Percentiles rank a stretch among this genome's conserved stretches.
Conservation (phyloP, 2,888 invertebrate genomes). For the Drosophila paracracens region DNA sequence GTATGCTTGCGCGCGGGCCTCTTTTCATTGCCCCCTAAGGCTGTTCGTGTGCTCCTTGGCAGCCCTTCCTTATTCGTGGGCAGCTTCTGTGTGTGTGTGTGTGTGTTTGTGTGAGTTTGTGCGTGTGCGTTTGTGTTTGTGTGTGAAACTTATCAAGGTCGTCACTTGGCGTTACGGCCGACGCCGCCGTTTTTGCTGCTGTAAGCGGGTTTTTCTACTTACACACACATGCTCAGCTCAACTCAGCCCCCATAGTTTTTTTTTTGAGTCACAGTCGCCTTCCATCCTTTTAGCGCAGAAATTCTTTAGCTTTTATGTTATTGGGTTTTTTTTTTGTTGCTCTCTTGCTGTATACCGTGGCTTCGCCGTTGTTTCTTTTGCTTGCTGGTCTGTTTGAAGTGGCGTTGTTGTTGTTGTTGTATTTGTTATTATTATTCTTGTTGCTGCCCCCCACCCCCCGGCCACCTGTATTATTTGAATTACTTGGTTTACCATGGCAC, state of each 20-base stretch:
- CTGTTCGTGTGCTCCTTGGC: conserved; percentile 44
- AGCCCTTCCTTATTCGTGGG: conserved; percentile 61
- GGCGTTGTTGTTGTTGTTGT: conserved; percentile 29
- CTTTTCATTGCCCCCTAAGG: conserved; percentile 29
- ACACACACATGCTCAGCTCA: conserved; percentile 38
- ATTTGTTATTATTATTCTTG: conserved; percentile 10
- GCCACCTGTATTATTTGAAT: conserved; percentile 58
- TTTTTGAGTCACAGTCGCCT: conserved; percentile 43
- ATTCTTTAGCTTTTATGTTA: conserved; percentile 81
- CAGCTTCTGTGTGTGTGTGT: conserved; percentile 33
- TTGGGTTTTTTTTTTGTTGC: conserved; percentile 58
- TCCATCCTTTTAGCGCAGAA: conserved; percentile 75
- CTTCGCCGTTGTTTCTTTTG: conserved; percentile 32
- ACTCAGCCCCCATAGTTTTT: conserved; percentile 34
- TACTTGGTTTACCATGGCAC: conserved; percentile 53
- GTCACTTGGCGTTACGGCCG: conserved; percentile 77
- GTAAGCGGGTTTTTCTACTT: conserved; percentile 81
- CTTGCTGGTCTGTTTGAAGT: conserved; percentile 51
- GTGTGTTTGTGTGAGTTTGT: conserved; percentile 10
- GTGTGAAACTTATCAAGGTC: conserved; percentile 83
- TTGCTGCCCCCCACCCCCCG: background rate
- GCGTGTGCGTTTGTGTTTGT: conserved; percentile 19
- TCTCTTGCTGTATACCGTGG: conserved; percentile 8
- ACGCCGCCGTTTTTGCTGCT: conserved; percentile 66
- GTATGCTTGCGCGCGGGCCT: conserved; percentile 21